These are phyloP conservation scores for Gadus macrocephalus DNA, from an alignment of 2,113 vertebrate species.

Conservation along the genomic window DNA sequence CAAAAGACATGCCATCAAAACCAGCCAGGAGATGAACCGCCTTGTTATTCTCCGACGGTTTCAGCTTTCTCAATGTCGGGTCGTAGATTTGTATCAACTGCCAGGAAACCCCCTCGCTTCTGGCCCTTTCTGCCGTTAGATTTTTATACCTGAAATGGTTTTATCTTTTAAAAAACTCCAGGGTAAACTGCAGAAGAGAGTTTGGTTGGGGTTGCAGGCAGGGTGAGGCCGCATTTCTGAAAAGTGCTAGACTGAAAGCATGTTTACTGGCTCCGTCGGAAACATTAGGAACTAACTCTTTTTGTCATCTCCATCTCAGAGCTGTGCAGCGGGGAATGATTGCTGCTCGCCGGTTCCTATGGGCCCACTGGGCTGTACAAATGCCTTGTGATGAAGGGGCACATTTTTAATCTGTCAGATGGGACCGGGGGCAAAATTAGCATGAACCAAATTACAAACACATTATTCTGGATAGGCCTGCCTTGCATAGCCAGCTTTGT, in stretches of 20 bases:
- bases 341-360: conserved; percentile 45
- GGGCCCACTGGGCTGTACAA: conserved; percentile 54
- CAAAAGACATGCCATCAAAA: too few relatives aligned
- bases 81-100: too few relatives aligned
- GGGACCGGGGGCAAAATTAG: conserved; percentile 46
- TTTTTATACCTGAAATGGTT: background rate
- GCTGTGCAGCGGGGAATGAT: conserved; percentile 56
- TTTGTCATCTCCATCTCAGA: conserved; percentile 37
- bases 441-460: conserved; percentile 38
- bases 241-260: conserved; percentile 12
- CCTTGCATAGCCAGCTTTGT: background rate
- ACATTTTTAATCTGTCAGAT: conserved; percentile 58
- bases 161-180: background rate
- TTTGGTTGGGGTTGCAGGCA: background rate
- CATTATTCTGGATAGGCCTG: background rate
- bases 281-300: conserved; percentile 22
- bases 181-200: background rate
- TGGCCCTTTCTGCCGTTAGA: too few relatives aligned
- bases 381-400: conserved; percentile 48
- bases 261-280: conserved; percentile 20
- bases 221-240: background rate
- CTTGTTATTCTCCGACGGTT: too few relatives aligned
- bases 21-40: too few relatives aligned
- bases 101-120: too few relatives aligned
- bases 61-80: too few relatives aligned